Conservation (phyloP, 2,113 vertebrate genomes). For the Uropsilus gracilis region DNA sequence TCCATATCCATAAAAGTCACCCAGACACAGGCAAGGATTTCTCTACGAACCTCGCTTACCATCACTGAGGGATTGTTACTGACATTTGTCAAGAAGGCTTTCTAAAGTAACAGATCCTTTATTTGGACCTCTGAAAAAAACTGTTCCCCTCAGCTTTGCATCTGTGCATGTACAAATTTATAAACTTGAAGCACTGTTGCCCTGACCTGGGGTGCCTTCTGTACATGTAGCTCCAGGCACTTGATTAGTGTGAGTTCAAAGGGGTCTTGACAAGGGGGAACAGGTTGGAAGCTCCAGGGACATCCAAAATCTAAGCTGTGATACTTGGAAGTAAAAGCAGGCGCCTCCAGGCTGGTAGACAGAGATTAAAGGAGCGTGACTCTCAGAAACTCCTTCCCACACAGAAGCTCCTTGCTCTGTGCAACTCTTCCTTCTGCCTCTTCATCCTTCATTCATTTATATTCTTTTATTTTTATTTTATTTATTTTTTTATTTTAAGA, state of each 20-base stretch:
- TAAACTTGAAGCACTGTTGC: not conserved
- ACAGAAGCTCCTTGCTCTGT: not conserved
- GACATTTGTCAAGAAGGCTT: not conserved
- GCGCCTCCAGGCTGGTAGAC: too few relatives aligned
- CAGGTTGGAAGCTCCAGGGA: not conserved
- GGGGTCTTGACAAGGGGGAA: not conserved
- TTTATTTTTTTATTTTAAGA: too few relatives aligned
- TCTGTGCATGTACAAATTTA: not conserved
- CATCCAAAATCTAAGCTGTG: too few relatives aligned
- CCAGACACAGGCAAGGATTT: not conserved
- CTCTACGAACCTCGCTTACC: not conserved
- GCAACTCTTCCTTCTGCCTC: not conserved
- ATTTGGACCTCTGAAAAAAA: not conserved
- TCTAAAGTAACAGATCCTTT: not conserved
- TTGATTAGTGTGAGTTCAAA: not conserved
- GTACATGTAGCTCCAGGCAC: rapidly evolving
- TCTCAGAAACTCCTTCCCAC: too few relatives aligned
- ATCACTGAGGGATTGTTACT: not conserved
- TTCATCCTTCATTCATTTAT: too few relatives aligned
- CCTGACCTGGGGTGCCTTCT: not conserved
- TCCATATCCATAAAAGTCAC: constrained; percentile 28
- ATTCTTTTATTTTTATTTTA: too few relatives aligned
- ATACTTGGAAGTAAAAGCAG: too few relatives aligned
- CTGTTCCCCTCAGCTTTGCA: not conserved
- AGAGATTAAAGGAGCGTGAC: too few relatives aligned